A percentile compares a stretch with the other conserved stretches of the same genome.
Evolutionary conservation across 2,113 vertebrate genomes (phyloP).

Genomic region (Penelope pileata): DNA sequence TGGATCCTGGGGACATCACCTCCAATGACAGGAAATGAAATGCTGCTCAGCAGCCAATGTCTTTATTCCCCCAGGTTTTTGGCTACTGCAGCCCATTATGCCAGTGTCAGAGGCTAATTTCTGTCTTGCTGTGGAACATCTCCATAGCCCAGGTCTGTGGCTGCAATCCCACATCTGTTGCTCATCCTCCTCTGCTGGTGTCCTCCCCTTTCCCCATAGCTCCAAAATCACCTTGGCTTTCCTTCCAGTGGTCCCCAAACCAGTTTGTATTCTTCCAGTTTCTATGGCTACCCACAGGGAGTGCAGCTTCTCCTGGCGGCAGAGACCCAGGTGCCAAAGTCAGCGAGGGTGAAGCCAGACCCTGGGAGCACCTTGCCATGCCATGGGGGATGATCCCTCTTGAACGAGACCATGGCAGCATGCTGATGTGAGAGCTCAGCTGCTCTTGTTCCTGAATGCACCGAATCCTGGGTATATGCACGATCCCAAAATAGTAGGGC

Average conservation of each 20-base stretch:
- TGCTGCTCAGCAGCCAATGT: background rate
- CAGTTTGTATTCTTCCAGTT: background rate
- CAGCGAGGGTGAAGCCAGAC: background rate
- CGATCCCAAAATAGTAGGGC: constrained; percentile 2
- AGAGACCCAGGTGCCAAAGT: background rate
- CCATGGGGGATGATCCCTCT: background rate
- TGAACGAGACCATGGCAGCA: fast-evolving
- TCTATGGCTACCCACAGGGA: background rate
- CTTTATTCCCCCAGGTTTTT: background rate
- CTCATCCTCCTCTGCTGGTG: background rate
- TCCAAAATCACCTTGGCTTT: background rate
- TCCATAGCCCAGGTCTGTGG: background rate
- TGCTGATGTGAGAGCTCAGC: background rate
- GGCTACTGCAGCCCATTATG: background rate
- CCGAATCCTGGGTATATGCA: background rate
- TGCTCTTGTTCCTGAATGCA: background rate
- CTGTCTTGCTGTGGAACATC: background rate
- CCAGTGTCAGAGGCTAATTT: background rate
- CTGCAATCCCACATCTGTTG: background rate
- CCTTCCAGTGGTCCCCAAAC: background rate
- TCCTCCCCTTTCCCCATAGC: background rate
- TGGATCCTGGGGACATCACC: background rate
- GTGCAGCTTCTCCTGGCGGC: background rate
- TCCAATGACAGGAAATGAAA: background rate
- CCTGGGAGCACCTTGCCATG: background rate